Base-by-base conservation (phyloP, 2,113 vertebrate species). In the Tragelaphus strepsiceros region DNA sequence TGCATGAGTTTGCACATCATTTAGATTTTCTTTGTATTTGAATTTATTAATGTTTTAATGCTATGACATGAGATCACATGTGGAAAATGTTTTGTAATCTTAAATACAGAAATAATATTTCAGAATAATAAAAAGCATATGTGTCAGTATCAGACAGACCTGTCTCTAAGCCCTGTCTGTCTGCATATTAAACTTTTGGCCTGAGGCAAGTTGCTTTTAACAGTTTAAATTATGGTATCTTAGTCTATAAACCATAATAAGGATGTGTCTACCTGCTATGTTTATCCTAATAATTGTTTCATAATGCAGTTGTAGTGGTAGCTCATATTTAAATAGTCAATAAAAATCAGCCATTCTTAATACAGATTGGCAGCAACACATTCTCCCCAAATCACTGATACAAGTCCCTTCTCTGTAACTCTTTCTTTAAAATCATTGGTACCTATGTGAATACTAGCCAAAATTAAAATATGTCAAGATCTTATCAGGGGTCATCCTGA, bases 241-340 rank as follows among this genome's bases (percentile, higher is more conserved):
- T 92, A 88, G 64, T 67, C 32, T 80, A 83, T 78, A 85, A 96
- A 94, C 83, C 32, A 80, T 93, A 74, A 78, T 91, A 91, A 88
- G 8, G 43, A 62, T 54, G 17, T 80, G 19, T 1, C 46, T 17
- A 92, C 35, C 21, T 81, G n/a, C 16, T 90, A 3, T 13, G 32
- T 84, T 82, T 92, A 54, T 67, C 80, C 13, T 81, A 9, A 81
- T 95, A 82, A 95, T 46, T 95, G 43, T 90, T 58, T 46, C 15
- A 56, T 85, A 53, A 85, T 78, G 19, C n/a, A 88, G 30, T 6
- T 64, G 35, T 2, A 78, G 49, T 77, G 61, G 32, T 94, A 62
- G 26, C 39, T 74, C 28, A 93, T 94, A 91, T 59, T 59, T 59
- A 88, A 94, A 6, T 58, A 43, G 81, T 88, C 53, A 30, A 17